phyloP scores from a whole-genome alignment of 2,797 vertebrate species.

The Vireo griseus region DNA sequence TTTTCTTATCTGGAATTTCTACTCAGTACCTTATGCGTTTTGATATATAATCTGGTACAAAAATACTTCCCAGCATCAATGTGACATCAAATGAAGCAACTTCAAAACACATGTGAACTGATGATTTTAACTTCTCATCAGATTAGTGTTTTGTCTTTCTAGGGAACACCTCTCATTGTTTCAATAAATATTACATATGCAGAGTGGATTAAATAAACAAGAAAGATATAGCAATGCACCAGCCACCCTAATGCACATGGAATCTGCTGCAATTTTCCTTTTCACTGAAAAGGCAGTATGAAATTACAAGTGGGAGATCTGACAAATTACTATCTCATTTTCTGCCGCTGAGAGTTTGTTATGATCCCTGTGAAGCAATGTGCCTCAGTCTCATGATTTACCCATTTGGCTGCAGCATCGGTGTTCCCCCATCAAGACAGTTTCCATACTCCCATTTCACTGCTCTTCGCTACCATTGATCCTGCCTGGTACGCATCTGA shows the following conservation, averaged over 20 bases:
- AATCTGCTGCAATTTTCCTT: background rate
- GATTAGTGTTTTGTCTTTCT: background rate
- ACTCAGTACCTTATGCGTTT: background rate
- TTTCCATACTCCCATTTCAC: conserved; percentile 31
- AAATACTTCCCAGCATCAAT: background rate
- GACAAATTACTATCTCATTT: background rate
- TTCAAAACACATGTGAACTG: background rate
- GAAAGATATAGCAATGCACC: background rate
- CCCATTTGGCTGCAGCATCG: background rate
- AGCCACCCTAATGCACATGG: background rate
- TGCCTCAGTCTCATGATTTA: background rate
- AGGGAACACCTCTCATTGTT: background rate
- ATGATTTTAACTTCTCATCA: background rate
- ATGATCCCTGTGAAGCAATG: background rate
- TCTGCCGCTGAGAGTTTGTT: background rate
- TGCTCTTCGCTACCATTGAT: conserved; percentile 82
- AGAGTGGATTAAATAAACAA: background rate
- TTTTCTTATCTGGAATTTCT: conserved; percentile 16
- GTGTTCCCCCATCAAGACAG: background rate
- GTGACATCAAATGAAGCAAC: background rate
- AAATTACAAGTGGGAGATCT: background rate
- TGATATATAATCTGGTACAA: background rate
- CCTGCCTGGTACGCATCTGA: conserved; percentile 71
- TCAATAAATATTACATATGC: background rate
- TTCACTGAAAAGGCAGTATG: background rate